Conservation (phyloP, 1,140 invertebrate species). For the Ectropis grisescens region DNA sequence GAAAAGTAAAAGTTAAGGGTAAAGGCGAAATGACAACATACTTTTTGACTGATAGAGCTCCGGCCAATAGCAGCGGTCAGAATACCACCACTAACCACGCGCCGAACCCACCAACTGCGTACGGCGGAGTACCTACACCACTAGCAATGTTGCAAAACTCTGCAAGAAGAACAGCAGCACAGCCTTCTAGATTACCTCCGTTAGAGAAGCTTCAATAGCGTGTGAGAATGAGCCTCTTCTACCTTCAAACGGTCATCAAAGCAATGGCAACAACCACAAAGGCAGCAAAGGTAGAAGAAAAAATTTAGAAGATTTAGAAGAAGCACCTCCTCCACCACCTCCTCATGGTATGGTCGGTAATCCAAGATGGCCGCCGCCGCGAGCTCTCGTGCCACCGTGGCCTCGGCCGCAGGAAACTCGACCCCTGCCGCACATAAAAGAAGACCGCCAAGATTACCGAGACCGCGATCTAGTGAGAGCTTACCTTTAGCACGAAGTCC, state of each 20-base stretch:
- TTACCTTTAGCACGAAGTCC: slow-evolving; percentile 69
- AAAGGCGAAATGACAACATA: slow-evolving; percentile 96
- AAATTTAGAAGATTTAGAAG: slow-evolving; percentile 36
- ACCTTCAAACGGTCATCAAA: slow-evolving; percentile 68
- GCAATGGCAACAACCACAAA: slow-evolving; percentile 66
- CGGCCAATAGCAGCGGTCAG: slow-evolving; percentile 24
- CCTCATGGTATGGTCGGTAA: slow-evolving; percentile 56
- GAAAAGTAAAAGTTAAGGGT: slow-evolving; percentile 92
- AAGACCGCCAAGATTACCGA: slow-evolving; percentile 46
- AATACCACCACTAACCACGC: slow-evolving; percentile 30
- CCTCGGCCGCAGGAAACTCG: slow-evolving; percentile 61
- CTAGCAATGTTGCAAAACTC: slow-evolving; percentile 75
- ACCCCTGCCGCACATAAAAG: slow-evolving; percentile 46
- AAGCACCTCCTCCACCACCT: slow-evolving; percentile 65
- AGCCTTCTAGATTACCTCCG: slow-evolving; percentile 47
- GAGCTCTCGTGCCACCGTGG: slow-evolving; percentile 70
- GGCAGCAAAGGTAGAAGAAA: slow-evolving; percentile 59
- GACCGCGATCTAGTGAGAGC: slow-evolving; percentile 77
- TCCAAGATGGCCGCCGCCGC: slow-evolving; percentile 60
- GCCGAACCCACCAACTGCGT: slow-evolving; percentile 66
- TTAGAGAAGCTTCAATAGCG: slow-evolving; percentile 63
- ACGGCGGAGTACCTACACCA: slow-evolving; percentile 78
- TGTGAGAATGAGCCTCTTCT: slow-evolving; percentile 78
- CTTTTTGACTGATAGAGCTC: slow-evolving; percentile 80
- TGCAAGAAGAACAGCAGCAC: slow-evolving; percentile 49